These are phyloP conservation scores for Serrognathus titanus DNA, from an alignment of 2,888 invertebrate genomes.

Conservation along the genomic window DNA sequence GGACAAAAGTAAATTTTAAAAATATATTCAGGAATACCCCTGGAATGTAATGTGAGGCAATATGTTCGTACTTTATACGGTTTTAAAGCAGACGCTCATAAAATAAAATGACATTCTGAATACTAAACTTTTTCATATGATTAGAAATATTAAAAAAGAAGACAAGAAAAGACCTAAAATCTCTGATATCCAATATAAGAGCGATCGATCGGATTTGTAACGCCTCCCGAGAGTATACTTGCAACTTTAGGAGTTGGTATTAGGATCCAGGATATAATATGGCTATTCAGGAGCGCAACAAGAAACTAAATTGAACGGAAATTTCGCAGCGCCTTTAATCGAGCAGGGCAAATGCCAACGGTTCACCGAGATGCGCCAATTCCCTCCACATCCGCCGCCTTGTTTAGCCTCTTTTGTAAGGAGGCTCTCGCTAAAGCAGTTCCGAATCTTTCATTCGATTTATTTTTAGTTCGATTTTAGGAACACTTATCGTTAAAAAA, in stretches of 20 bases:
- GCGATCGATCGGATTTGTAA: conserved; percentile 20
- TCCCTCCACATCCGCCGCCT: conserved; percentile 18
- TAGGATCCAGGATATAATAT: conserved; percentile 24
- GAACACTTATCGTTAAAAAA: too few relatives aligned
- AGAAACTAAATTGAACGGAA: conserved; percentile 46
- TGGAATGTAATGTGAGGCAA: too few relatives aligned
- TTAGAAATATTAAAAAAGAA: too few relatives aligned
- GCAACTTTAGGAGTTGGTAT: conserved; percentile 32
- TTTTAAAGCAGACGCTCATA: too few relatives aligned
- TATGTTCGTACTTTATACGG: too few relatives aligned
- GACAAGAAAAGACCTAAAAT: too few relatives aligned
- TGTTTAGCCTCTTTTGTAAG: conserved; percentile 16
- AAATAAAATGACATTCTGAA: too few relatives aligned
- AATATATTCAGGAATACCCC: too few relatives aligned
- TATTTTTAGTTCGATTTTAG: conserved; percentile 15
- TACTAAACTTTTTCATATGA: too few relatives aligned
- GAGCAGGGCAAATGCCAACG: conserved; percentile 41
- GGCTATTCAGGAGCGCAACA: conserved; percentile 40
- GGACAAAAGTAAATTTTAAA: too few relatives aligned
- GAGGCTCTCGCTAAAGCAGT: conserved; percentile 9
- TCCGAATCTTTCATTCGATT: conserved; percentile 19
- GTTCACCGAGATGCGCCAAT: conserved; percentile 20
- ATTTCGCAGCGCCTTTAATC: conserved; percentile 42
- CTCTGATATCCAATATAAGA: too few relatives aligned
- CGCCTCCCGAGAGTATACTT: conserved; percentile 33